A percentile compares a stretch with the other conserved stretches of the same genome.
Evolutionary conservation across 1,140 invertebrate species (phyloP).

Genomic region (Drosophila hydei): DNA sequence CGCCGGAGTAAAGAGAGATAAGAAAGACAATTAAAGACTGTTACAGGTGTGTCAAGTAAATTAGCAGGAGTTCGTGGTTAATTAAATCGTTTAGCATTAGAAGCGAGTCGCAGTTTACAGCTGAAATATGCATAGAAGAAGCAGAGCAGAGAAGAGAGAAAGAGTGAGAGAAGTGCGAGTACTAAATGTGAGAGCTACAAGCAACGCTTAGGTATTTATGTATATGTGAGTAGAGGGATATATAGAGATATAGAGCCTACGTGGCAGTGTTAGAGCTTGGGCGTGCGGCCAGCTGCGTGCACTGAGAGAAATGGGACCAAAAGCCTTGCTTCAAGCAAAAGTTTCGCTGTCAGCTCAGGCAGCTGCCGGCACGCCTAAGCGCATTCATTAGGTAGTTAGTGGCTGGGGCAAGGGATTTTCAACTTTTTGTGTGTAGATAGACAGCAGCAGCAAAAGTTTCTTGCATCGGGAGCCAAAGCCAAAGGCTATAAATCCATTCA

Average conservation of each 20-base stretch:
- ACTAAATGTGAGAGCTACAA: constrained; percentile 32
- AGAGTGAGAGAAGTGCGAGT: constrained; percentile 24
- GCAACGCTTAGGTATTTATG: constrained; percentile 18
- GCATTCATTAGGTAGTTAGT: constrained; percentile 6
- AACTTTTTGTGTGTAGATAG: constrained; percentile 27
- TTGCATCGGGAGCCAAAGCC: constrained; percentile 49
- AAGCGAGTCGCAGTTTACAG: constrained; percentile 64
- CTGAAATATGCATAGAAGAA: constrained; percentile 64
- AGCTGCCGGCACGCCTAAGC: constrained; percentile 12
- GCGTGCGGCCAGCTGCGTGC: neutral
- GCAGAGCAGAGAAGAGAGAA: constrained; percentile 44
- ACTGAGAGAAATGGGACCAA: neutral
- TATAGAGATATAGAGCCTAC: constrained; percentile 4
- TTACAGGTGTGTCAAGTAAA: constrained; percentile 34
- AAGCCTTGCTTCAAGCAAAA: neutral
- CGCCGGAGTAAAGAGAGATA: constrained; percentile 38
- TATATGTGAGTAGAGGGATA: constrained; percentile 13
- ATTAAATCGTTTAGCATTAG: constrained; percentile 29
- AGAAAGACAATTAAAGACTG: constrained; percentile 39
- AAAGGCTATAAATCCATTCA: constrained; percentile 55
- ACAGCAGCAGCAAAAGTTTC: constrained; percentile 56
- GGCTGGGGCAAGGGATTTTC: constrained; percentile 14
- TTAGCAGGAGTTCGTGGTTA: neutral
- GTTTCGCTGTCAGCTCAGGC: neutral
- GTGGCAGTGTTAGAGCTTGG: neutral